Conservation (phyloP, 2,888 invertebrate species). For the Notodonta ziczac region DNA sequence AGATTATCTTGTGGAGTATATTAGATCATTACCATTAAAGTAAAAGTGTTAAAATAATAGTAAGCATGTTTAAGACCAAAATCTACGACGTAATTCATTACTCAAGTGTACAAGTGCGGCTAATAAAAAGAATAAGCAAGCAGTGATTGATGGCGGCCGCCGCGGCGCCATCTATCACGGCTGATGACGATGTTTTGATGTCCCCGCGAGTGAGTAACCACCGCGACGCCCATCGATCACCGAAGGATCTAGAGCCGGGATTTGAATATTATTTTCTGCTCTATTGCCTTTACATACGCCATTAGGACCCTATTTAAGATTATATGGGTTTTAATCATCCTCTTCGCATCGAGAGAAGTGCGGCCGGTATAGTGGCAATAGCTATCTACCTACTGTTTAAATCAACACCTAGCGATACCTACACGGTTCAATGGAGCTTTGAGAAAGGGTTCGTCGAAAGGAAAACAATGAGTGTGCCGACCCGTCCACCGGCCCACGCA, state of each 20-base stretch:
- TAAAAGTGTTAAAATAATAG: not conserved
- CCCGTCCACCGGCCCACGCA: not conserved
- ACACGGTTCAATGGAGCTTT: not conserved
- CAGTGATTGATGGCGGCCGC: conserved; percentile 1
- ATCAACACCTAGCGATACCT: not conserved
- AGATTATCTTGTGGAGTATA: too few relatives aligned
- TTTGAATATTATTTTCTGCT: conserved; percentile 1
- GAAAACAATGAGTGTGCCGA: not conserved
- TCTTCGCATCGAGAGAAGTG: not conserved
- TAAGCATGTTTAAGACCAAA: not conserved
- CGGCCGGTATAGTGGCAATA: too few relatives aligned
- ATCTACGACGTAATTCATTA: not conserved
- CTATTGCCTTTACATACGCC: not conserved
- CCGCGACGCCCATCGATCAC: conserved; percentile 2
- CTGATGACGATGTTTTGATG: conserved; percentile 6
- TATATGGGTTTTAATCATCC: not conserved
- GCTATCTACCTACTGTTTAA: not conserved
- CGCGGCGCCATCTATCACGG: conserved; percentile 1
- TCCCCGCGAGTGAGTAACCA: not conserved
- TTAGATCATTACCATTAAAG: too few relatives aligned
- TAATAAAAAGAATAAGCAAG: not conserved
- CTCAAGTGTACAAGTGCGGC: not conserved
- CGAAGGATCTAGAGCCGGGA: not conserved
- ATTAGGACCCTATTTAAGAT: not conserved
- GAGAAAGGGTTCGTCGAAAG: not conserved